Evolutionary conservation across 1,140 invertebrate genomes (phyloP).

Genomic region (Hylyphantes graminicola): DNA sequence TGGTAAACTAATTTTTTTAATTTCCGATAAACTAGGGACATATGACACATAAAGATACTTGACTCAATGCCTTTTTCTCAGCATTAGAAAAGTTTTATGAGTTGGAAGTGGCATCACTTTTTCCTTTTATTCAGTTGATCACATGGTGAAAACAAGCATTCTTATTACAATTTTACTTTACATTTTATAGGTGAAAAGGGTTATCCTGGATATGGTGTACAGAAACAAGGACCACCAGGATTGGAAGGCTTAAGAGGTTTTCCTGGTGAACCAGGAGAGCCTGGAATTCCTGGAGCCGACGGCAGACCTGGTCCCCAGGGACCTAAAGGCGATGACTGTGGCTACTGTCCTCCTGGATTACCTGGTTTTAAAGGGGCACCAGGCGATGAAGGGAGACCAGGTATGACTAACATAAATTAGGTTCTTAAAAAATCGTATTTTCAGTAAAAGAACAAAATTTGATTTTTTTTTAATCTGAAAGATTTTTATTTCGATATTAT

Average conservation of each 20-base stretch:
- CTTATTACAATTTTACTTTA: no score
- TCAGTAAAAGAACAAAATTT: no score
- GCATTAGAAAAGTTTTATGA: no score
- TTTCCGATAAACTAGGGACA: not conserved
- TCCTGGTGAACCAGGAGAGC: conserved; percentile 63
- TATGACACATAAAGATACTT: no score
- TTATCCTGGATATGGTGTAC: conserved; percentile 59
- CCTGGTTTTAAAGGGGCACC: conserved; percentile 71
- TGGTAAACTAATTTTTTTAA: conserved; percentile 47
- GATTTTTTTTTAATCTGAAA: no score
- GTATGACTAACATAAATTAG: conserved; percentile 50
- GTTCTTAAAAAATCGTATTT: no score
- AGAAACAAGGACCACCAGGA: conserved; percentile 62
- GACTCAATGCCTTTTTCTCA: no score
- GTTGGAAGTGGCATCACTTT: no score
- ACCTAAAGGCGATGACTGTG: conserved; percentile 62
- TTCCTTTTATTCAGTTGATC: no score
- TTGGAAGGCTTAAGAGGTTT: conserved; percentile 61
- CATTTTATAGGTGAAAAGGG: conserved; percentile 56
- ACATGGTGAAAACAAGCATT: no score
- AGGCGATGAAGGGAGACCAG: conserved; percentile 62
- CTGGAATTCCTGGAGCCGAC: conserved; percentile 62
- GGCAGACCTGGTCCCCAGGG: conserved; percentile 64
- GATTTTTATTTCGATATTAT: no score
- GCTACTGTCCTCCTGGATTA: conserved; percentile 70